Percentiles rank a stretch among this genome's conserved stretches.
phyloP scores from a whole-genome alignment of 2,797 vertebrate species.

The Chloroceryle amazona region DNA sequence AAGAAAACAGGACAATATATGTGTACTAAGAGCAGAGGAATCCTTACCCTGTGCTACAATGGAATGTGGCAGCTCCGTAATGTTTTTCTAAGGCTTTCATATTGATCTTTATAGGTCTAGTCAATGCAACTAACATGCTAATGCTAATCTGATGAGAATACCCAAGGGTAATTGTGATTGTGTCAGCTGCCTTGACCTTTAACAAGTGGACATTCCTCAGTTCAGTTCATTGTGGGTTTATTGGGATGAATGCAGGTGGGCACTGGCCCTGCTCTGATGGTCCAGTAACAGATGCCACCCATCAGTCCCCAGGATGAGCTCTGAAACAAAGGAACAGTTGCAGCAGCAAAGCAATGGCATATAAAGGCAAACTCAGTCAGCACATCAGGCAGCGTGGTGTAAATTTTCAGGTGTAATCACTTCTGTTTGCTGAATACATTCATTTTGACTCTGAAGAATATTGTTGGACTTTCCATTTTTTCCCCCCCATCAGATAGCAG shows the following conservation, averaged over 20 bases:
- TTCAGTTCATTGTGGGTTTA: not conserved
- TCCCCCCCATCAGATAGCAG: not conserved
- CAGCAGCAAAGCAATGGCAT: not conserved
- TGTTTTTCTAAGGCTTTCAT: not conserved
- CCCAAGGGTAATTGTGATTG: not conserved
- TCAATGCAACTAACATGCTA: not conserved
- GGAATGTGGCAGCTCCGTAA: not conserved
- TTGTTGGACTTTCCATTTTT: not conserved
- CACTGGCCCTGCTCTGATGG: not conserved
- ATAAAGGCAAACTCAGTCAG: not conserved
- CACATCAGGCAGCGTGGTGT: accelerated
- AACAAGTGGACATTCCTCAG: not conserved
- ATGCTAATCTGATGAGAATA: not conserved
- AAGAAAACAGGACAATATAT: not conserved
- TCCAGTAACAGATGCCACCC: accelerated
- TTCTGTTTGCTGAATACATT: not conserved
- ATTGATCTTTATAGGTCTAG: not conserved
- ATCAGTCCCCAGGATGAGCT: not conserved
- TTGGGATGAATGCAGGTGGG: not conserved
- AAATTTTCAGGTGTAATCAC: not conserved
- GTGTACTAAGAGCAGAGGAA: not conserved
- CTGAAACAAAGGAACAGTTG: not conserved
- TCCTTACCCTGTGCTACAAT: not conserved
- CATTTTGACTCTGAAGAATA: not conserved
- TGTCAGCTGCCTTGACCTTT: not conserved